A percentile compares a stretch with the other conserved stretches of the same genome.
Evolutionary conservation across 2,113 vertebrate species (phyloP).

Genomic region (Vidua macroura): DNA sequence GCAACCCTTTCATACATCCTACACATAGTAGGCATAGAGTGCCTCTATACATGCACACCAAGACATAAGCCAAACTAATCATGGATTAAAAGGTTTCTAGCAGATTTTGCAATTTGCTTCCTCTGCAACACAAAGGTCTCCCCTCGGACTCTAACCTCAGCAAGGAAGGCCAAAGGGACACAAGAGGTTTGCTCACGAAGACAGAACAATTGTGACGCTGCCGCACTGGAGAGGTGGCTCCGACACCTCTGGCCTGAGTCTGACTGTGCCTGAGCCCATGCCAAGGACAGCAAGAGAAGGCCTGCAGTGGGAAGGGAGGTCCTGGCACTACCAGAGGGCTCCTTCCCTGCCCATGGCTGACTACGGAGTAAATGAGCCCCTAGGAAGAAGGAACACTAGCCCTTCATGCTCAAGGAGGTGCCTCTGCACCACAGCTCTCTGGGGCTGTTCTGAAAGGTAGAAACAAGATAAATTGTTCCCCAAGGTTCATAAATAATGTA

Average conservation of each 20-base stretch:
- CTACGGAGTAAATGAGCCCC: background rate
- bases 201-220: fast-evolving
- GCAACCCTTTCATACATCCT: background rate
- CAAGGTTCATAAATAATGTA: constrained; percentile 47
- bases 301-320: background rate
- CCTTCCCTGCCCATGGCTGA: fast-evolving
- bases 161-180: background rate
- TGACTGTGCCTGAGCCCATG: background rate
- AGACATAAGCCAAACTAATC: background rate
- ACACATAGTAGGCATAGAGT: background rate
- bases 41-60: background rate
- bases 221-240: background rate
- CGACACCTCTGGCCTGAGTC: fast-evolving
- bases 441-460: constrained; percentile 11
- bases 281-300: background rate
- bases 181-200: background rate
- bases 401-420: background rate
- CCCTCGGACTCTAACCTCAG: background rate
- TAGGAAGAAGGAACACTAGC: fast-evolving
- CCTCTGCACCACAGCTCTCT: background rate
- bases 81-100: background rate
- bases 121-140: background rate
- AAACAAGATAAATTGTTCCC: constrained; percentile 43
- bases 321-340: background rate
- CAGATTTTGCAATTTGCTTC: background rate